Evolutionary conservation across 2,113 vertebrate genomes (phyloP).

Genomic region (Ursus arctos): DNA sequence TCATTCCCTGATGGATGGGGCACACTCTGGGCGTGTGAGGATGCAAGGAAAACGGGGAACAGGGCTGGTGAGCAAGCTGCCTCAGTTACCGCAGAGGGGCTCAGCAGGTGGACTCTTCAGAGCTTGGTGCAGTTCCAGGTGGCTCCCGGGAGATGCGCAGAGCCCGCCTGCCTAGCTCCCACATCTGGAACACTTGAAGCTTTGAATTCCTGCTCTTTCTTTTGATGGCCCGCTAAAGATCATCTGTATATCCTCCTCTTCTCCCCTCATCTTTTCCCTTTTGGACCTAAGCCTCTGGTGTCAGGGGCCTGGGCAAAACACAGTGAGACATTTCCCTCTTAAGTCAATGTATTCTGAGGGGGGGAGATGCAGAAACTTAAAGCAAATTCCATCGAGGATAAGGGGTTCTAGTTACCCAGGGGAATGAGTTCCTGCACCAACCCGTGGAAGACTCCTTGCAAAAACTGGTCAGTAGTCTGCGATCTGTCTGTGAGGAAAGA

Average conservation of each 20-base stretch:
- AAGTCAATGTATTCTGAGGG: slow-evolving; percentile 48
- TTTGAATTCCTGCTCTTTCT: slow-evolving; percentile 27
- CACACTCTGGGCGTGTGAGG: background rate
- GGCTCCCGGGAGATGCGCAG: background rate
- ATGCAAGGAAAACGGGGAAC: background rate
- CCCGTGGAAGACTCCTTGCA: background rate
- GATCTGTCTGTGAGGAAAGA: slow-evolving; percentile 1
- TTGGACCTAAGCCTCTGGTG: background rate
- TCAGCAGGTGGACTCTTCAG: background rate
- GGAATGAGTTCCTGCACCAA: slow-evolving; percentile 41
- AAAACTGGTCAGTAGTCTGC: background rate
- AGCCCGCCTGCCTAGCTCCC: background rate
- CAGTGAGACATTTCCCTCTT: background rate
- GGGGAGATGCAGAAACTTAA: background rate
- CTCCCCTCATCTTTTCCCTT: background rate
- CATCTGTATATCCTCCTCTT: background rate
- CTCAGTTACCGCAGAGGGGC: background rate
- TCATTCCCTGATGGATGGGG: background rate
- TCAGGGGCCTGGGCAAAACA: background rate
- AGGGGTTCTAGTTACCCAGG: slow-evolving; percentile 17
- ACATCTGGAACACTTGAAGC: background rate
- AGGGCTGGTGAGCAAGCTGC: background rate
- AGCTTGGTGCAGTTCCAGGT: background rate
- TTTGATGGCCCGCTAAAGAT: background rate
- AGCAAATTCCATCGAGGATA: slow-evolving; percentile 48